Evolutionary conservation across 2,113 vertebrate species (phyloP).

Genomic region (Anhinga anhinga): DNA sequence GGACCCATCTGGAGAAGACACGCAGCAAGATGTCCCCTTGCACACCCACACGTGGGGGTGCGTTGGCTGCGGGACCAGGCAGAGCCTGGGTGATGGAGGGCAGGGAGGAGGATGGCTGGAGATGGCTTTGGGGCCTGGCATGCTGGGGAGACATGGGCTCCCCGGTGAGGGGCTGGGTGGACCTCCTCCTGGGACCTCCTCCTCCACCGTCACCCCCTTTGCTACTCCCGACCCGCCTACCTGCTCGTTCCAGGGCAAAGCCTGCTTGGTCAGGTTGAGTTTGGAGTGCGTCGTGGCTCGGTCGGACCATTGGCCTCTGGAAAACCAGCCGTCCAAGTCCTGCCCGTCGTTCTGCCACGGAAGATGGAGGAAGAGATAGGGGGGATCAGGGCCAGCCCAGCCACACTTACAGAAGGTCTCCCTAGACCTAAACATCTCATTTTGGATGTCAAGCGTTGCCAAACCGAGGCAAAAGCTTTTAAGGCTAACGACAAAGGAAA

Average conservation of each 20-base stretch:
- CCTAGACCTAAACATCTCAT: background rate
- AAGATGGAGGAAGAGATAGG: background rate
- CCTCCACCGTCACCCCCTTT: background rate
- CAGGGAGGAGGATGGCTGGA: background rate
- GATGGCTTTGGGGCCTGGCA: background rate
- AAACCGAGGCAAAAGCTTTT: background rate
- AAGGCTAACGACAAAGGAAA: background rate
- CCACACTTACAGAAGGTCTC: rapidly evolving
- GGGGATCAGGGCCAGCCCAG: rapidly evolving
- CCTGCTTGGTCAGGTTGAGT: conserved; percentile 73
- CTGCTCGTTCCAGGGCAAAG: conserved; percentile 73
- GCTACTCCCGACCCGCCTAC: conserved; percentile 12
- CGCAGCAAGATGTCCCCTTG: rapidly evolving
- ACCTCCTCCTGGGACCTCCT: background rate
- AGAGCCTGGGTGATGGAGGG: background rate
- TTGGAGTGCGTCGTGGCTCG: background rate
- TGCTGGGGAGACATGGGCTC: rapidly evolving
- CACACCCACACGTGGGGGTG: background rate
- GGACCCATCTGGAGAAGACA: background rate
- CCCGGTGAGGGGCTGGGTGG: background rate
- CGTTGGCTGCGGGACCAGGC: background rate
- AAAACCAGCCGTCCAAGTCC: conserved; percentile 15
- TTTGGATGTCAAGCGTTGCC: rapidly evolving
- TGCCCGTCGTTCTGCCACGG: conserved; percentile 6
- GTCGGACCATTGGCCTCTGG: background rate